Evolutionary conservation across 1,140 invertebrate genomes (phyloP).

Genomic region (Stegodyphus mimosarum): DNA sequence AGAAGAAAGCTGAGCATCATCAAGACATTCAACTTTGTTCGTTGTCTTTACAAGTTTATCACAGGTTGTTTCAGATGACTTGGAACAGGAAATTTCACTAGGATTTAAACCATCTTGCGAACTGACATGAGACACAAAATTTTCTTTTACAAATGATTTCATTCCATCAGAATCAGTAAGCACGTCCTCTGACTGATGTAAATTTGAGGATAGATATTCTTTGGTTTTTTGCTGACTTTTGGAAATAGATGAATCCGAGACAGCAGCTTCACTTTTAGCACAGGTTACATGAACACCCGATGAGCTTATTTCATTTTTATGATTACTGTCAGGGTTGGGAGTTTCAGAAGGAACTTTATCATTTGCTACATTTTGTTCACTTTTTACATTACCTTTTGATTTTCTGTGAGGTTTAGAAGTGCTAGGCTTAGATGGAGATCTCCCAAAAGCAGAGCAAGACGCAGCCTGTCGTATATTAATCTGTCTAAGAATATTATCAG

Average conservation of each 20-base stretch:
- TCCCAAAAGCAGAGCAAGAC: slow-evolving; percentile 29
- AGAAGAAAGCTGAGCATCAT: background rate
- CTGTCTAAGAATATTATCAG: slow-evolving; percentile 42
- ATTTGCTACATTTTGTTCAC: background rate
- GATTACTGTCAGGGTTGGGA: background rate
- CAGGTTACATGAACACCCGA: background rate
- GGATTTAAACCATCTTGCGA: background rate
- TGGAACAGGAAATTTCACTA: background rate
- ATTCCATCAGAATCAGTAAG: background rate
- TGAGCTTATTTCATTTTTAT: background rate
- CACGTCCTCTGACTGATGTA: background rate
- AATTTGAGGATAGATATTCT: background rate
- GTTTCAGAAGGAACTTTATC: background rate
- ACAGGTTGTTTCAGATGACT: background rate
- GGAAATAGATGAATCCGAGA: background rate
- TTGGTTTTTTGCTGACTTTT: background rate
- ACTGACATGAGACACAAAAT: background rate
- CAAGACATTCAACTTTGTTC: background rate
- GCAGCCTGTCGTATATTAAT: slow-evolving; percentile 34
- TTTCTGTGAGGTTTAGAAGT: background rate
- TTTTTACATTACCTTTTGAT: background rate
- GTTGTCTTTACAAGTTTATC: background rate
- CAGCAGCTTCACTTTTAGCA: background rate
- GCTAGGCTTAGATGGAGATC: background rate
- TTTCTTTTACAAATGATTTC: too few relatives aligned